These are phyloP conservation scores for Bombus soroeensis DNA, from an alignment of 1,140 invertebrate genomes.

Conservation along the genomic window DNA sequence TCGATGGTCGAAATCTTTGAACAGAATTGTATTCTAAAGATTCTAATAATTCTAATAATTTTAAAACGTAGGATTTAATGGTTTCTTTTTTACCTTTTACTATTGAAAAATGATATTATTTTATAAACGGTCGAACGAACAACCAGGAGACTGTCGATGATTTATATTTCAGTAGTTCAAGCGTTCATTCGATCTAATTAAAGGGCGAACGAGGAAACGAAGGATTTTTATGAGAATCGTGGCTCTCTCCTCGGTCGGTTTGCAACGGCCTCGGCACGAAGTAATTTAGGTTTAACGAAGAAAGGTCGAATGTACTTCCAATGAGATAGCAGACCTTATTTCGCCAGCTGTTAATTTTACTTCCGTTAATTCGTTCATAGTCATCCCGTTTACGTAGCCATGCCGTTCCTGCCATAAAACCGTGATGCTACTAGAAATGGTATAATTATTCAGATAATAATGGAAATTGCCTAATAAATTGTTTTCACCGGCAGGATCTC, in stretches of 20 bases:
- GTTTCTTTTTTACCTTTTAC: too few relatives aligned
- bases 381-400: neutral
- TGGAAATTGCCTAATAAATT: too few relatives aligned
- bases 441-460: too few relatives aligned
- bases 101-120: too few relatives aligned
- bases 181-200: constrained; percentile 31
- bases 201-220: constrained; percentile 32
- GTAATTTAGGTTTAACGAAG: constrained; percentile 52
- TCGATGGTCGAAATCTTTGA: too few relatives aligned
- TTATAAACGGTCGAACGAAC: neutral
- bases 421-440: too few relatives aligned
- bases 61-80: too few relatives aligned
- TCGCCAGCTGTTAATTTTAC: constrained; percentile 46
- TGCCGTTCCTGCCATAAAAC: neutral
- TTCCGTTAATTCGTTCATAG: constrained; percentile 25
- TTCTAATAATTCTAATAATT: too few relatives aligned
- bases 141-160: neutral
- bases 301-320: constrained; percentile 45
- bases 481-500: neutral
- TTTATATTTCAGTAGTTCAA: constrained; percentile 8
- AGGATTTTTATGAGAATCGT: constrained; percentile 50
- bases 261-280: too few relatives aligned
- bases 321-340: constrained; percentile 45
- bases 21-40: too few relatives aligned
- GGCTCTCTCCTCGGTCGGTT: neutral